Conservation (phyloP, 2,888 invertebrate genomes). For the Tolmerus cingulatus region DNA sequence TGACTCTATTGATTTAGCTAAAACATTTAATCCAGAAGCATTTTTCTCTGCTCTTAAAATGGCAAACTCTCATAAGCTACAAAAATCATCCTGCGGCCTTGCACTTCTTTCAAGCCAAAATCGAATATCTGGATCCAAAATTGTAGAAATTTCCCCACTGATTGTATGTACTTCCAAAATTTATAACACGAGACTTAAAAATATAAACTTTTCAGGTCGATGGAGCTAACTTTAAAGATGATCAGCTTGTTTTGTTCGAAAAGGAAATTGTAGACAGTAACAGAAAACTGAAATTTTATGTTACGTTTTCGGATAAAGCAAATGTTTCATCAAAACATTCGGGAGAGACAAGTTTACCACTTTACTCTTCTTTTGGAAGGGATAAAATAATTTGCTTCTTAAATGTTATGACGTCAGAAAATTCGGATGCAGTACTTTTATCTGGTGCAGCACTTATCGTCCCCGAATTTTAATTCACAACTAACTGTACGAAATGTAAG, state of each 20-base stretch:
- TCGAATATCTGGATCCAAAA: conserved; percentile 26
- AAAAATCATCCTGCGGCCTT: conserved; percentile 58
- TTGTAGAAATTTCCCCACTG: conserved; percentile 56
- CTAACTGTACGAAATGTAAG: background rate
- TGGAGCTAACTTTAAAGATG: conserved; percentile 54
- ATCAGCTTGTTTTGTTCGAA: conserved; percentile 52
- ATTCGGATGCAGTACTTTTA: conserved; percentile 55
- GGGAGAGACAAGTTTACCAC: conserved; percentile 50
- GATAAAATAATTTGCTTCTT: conserved; percentile 58
- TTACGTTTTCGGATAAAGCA: conserved; percentile 51
- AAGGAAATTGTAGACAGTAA: background rate
- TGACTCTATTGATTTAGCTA: conserved; percentile 56
- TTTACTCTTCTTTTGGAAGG: conserved; percentile 57
- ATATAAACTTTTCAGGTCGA: conserved; percentile 53
- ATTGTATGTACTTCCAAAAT: conserved; percentile 53
- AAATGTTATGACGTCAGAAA: conserved; percentile 53
- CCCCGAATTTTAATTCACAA: conserved; percentile 43
- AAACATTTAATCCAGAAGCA: conserved; percentile 60
- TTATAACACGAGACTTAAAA: background rate
- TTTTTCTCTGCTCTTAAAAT: conserved; percentile 59
- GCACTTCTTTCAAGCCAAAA: conserved; percentile 50
- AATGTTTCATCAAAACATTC: background rate
- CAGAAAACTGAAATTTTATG: conserved; percentile 52
- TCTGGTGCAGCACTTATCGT: conserved; percentile 61
- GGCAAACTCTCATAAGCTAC: conserved; percentile 55